Percentiles rank a stretch among this genome's conserved stretches.
These are phyloP conservation scores for Apantesis nais DNA, from an alignment of 2,888 invertebrate species.

Conservation along the genomic window DNA sequence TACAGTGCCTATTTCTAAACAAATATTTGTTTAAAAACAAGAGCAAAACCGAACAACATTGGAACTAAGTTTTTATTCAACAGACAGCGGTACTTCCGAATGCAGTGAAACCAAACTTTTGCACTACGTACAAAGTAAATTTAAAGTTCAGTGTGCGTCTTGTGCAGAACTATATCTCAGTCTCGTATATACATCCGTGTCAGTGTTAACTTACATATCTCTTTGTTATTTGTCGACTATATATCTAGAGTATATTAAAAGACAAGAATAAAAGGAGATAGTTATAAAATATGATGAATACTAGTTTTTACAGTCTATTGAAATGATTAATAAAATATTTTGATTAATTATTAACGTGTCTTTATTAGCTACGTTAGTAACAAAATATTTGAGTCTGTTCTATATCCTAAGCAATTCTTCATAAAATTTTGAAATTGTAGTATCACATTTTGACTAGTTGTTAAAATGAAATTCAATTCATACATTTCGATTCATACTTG, in stretches of 20 bases:
- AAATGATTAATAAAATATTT: no score
- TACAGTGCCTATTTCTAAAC: slow-evolving; percentile 44
- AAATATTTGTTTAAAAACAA: slow-evolving; percentile 45
- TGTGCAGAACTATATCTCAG: slow-evolving; percentile 24
- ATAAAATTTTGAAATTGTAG: no score
- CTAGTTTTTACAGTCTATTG: no score
- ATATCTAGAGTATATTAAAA: background rate
- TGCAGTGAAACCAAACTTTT: slow-evolving; percentile 41
- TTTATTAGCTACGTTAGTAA: no score
- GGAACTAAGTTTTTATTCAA: slow-evolving; percentile 42
- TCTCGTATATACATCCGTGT: background rate
- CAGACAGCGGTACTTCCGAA: slow-evolving; percentile 26
- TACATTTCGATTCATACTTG: no score
- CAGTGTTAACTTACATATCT: background rate
- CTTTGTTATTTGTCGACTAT: background rate
- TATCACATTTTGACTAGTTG: no score
- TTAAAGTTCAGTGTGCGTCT: slow-evolving; percentile 46
- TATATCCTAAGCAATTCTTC: no score
- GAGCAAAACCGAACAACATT: slow-evolving; percentile 31
- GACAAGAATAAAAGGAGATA: background rate
- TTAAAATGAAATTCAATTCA: no score
- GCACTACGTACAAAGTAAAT: slow-evolving; percentile 47
- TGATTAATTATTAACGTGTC: no score
- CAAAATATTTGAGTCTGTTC: no score
- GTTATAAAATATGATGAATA: background rate